A percentile compares a stretch with the other conserved stretches of the same genome.
Evolutionary conservation across 1,140 invertebrate genomes (phyloP).

Genomic region (Formica selysi): DNA sequence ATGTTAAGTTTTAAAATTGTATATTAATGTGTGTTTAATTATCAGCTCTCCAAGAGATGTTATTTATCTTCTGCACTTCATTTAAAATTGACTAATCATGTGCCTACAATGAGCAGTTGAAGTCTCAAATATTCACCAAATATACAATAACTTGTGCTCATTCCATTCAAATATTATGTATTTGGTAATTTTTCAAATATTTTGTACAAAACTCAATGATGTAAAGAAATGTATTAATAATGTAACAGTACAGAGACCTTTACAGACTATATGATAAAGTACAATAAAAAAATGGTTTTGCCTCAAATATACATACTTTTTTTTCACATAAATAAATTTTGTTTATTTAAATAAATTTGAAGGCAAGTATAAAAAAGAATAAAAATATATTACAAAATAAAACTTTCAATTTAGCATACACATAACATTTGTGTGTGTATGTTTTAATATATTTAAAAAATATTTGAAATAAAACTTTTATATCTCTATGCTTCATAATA

Average conservation of each 20-base stretch:
- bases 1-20: slow-evolving; percentile 33
- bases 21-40: slow-evolving; percentile 49
- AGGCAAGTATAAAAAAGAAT: slow-evolving; percentile 4
- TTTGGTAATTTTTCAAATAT: slow-evolving; percentile 73
- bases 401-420: slow-evolving; percentile 18
- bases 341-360: neutral
- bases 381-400: slow-evolving; percentile 4
- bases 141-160: slow-evolving; percentile 76
- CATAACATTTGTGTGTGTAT: neutral
- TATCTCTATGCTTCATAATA: slow-evolving; percentile 6
- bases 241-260: too few relatives aligned
- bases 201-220: slow-evolving; percentile 76
- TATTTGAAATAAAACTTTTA: neutral
- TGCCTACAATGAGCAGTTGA: slow-evolving; percentile 77
- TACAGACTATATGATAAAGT: slow-evolving; percentile 52
- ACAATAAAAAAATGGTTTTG: slow-evolving; percentile 68
- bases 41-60: slow-evolving; percentile 37
- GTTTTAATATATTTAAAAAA: slow-evolving; percentile 46
- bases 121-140: slow-evolving; percentile 74
- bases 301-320: slow-evolving; percentile 35
- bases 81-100: slow-evolving; percentile 49
- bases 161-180: slow-evolving; percentile 75
- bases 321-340: slow-evolving; percentile 4
- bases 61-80: slow-evolving; percentile 56
- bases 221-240: too few relatives aligned